These are phyloP conservation scores for Pemphredon lugubris DNA, from an alignment of 2,888 invertebrate species.

Conservation along the genomic window DNA sequence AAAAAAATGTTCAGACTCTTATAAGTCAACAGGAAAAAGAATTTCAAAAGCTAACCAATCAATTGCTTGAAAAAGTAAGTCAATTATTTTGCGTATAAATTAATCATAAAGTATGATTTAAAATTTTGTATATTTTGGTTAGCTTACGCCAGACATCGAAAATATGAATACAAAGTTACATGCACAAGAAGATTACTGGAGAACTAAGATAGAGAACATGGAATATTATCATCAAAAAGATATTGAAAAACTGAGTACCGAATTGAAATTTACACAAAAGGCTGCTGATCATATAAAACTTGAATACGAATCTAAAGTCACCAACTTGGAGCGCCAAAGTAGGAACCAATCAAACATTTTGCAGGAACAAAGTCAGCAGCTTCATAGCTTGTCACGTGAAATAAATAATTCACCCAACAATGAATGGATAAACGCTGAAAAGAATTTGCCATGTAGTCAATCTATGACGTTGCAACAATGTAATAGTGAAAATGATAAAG, in stretches of 20 bases:
- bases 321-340: slow-evolving; percentile 70
- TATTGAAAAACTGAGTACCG: slow-evolving; percentile 72
- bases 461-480: neutral
- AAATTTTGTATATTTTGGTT: slow-evolving; percentile 13
- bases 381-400: slow-evolving; percentile 58
- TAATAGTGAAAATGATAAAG: slow-evolving; percentile 1
- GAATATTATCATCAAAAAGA: slow-evolving; percentile 74
- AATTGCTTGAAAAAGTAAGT: slow-evolving; percentile 78
- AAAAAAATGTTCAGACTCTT: slow-evolving; percentile 80
- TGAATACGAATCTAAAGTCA: slow-evolving; percentile 74
- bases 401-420: slow-evolving; percentile 49
- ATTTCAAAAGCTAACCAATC: slow-evolving; percentile 82
- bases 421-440: slow-evolving; percentile 21
- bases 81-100: neutral
- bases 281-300: slow-evolving; percentile 66
- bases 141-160: slow-evolving; percentile 73
- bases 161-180: slow-evolving; percentile 70
- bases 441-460: neutral
- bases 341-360: slow-evolving; percentile 69
- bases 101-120: no score
- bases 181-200: slow-evolving; percentile 77
- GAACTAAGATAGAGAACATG: slow-evolving; percentile 73
- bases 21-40: slow-evolving; percentile 83
- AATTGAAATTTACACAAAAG: slow-evolving; percentile 73
- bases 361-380: slow-evolving; percentile 68